Evolutionary conservation across 2,888 invertebrate genomes (phyloP).

Genomic region (Ypsolopha sequella): DNA sequence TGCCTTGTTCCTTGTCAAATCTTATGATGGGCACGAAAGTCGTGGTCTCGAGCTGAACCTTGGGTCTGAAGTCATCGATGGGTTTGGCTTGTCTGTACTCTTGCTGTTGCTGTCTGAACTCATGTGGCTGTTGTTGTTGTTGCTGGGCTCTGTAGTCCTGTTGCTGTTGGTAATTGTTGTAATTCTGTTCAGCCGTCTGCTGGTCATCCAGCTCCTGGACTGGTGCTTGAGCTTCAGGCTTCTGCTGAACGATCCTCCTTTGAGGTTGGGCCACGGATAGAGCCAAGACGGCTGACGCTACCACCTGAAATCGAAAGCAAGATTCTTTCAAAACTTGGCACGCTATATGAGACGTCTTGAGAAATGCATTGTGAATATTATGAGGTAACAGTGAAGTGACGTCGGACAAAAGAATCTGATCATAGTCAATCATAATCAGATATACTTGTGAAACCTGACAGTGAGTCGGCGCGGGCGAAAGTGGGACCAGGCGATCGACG

Average conservation of each 20-base stretch:
- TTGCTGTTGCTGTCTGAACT: constrained; percentile 36
- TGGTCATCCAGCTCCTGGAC: constrained; percentile 33
- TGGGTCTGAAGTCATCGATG: constrained; percentile 56
- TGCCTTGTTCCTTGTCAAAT: constrained; percentile 86
- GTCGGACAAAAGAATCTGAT: constrained; percentile 55
- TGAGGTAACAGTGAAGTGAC: constrained; percentile 19
- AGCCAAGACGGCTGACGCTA: constrained; percentile 40
- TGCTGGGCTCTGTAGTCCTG: constrained; percentile 23
- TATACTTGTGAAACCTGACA: constrained; percentile 45
- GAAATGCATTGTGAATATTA: not conserved
- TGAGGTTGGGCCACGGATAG: constrained; percentile 56
- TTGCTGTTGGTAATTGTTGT: constrained; percentile 40
- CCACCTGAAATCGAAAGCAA: constrained; percentile 38
- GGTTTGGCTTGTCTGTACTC: constrained; percentile 45
- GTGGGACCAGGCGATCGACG: constrained; percentile 42
- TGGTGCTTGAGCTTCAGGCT: constrained; percentile 25
- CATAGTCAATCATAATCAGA: constrained; percentile 62
- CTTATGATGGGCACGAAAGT: constrained; percentile 86
- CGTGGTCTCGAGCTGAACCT: constrained; percentile 68
- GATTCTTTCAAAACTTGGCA: not conserved
- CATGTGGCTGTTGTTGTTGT: constrained; percentile 21
- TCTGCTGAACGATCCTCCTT: constrained; percentile 38
- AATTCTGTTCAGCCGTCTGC: constrained; percentile 46
- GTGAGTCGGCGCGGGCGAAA: constrained; percentile 63
- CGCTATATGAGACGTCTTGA: not conserved